phyloP scores from a whole-genome alignment of 2,113 vertebrate species.

The Hypomesus transpacificus region DNA sequence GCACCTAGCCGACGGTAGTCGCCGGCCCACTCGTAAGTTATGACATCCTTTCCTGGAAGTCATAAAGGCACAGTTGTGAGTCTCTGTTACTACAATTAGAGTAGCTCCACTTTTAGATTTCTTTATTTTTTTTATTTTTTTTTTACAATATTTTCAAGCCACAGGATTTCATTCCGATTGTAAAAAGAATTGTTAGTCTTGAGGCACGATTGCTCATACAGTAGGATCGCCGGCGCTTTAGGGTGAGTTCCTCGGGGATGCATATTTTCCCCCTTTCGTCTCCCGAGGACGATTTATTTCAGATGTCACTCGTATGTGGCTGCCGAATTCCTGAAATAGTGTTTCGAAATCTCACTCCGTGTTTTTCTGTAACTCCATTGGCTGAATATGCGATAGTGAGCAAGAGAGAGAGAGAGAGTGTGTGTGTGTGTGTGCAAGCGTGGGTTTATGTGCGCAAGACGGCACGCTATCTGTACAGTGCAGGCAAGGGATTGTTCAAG shows the following conservation, averaged over 20 bases:
- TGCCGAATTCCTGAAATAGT: slow-evolving; percentile 52
- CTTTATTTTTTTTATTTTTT: slow-evolving; percentile 47
- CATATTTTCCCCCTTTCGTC: slow-evolving; percentile 41
- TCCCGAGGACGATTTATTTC: slow-evolving; percentile 55
- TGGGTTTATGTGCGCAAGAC: no score
- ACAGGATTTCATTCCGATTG: slow-evolving; percentile 54
- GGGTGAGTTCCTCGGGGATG: slow-evolving; percentile 39
- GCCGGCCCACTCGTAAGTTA: slow-evolving; percentile 41
- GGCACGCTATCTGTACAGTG: neutral
- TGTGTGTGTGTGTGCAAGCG: no score
- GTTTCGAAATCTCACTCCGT: slow-evolving; percentile 3
- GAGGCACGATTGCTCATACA: slow-evolving; percentile 23
- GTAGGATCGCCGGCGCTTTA: slow-evolving; percentile 21
- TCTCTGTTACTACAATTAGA: slow-evolving; percentile 62
- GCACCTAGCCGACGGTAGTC: slow-evolving; percentile 21
- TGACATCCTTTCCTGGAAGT: slow-evolving; percentile 60
- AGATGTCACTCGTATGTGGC: slow-evolving; percentile 56
- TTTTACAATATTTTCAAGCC: slow-evolving; percentile 50
- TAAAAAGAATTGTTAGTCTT: slow-evolving; percentile 55
- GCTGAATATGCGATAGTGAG: slow-evolving; percentile 32
- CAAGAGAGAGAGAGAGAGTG: slow-evolving; percentile 38
- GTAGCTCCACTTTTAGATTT: slow-evolving; percentile 40
- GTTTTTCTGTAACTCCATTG: slow-evolving; percentile 42
- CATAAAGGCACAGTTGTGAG: slow-evolving; percentile 51
- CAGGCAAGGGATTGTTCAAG: no score